These are phyloP conservation scores for Peromyscus leucopus DNA, from an alignment of 2,113 vertebrate species.

Conservation along the genomic window DNA sequence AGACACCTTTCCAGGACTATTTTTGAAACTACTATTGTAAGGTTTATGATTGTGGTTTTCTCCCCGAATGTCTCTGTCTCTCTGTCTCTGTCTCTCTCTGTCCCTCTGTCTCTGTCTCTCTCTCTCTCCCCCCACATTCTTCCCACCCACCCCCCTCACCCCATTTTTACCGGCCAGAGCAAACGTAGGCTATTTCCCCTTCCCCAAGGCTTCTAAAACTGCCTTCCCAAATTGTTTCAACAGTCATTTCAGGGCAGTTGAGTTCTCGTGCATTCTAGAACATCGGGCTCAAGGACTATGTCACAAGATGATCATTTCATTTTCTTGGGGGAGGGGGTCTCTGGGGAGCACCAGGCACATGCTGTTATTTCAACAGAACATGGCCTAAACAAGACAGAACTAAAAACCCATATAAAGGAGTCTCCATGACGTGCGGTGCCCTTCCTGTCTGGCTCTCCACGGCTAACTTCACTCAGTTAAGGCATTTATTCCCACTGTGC, in stretches of 20 bases:
- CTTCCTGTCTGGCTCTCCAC: background rate
- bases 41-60: slow-evolving; percentile 65
- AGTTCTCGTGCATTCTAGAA: slow-evolving; percentile 24
- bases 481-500: background rate
- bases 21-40: slow-evolving; percentile 80
- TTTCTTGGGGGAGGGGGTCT: slow-evolving; percentile 31
- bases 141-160: background rate
- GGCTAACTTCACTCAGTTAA: background rate
- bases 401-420: background rate
- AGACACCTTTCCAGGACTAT: slow-evolving; percentile 79
- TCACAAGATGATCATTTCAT: slow-evolving; percentile 12
- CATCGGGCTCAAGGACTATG: background rate
- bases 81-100: background rate
- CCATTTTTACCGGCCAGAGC: slow-evolving; percentile 54
- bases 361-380: slow-evolving; percentile 59
- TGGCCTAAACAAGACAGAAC: slow-evolving; percentile 4
- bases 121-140: background rate
- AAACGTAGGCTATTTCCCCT: background rate
- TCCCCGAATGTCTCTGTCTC: slow-evolving; percentile 6
- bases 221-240: slow-evolving; percentile 9
- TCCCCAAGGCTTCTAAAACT: background rate
- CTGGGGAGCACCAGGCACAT: slow-evolving; percentile 39
- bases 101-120: background rate
- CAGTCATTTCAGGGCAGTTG: background rate
- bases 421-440: background rate